phyloP scores from a whole-genome alignment of 92 coral and sea anemone genomes.

The Metridium senile region DNA sequence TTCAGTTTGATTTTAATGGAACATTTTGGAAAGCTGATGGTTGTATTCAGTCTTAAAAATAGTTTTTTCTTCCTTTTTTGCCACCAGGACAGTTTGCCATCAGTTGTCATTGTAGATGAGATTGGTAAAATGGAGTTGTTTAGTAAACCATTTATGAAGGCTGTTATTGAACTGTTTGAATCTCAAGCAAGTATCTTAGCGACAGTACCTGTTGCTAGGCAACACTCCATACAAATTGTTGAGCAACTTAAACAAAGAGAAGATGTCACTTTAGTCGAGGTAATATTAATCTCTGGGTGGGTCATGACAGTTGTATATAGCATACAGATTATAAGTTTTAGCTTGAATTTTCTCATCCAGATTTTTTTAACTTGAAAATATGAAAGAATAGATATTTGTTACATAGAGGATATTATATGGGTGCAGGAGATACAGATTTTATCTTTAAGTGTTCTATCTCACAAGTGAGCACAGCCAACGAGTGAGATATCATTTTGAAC shows the following conservation, averaged over 20 bases:
- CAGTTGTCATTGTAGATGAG: conserved; percentile 75
- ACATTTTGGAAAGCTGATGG: too few species aligned
- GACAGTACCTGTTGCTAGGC: conserved; percentile 84
- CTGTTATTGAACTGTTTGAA: conserved; percentile 70
- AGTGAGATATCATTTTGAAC: too few species aligned
- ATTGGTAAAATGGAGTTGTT: conserved; percentile 95
- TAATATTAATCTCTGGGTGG: neutral
- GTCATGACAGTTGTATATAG: neutral
- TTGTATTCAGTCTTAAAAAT: neutral
- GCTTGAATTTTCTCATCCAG: neutral
- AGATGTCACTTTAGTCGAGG: conserved; percentile 80
- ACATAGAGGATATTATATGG: too few species aligned
- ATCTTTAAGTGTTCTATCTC: neutral
- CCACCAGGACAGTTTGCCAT: neutral
- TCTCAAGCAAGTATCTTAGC: conserved; percentile 59
- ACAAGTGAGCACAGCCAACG: too few species aligned
- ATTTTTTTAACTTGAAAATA: too few species aligned
- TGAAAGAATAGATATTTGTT: too few species aligned
- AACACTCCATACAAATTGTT: conserved; percentile 69
- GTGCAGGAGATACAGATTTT: too few species aligned
- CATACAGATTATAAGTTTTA: neutral
- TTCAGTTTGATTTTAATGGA: too few species aligned
- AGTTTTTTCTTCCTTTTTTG: neutral
- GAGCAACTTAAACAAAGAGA: conserved; percentile 71
- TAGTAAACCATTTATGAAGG: conserved; percentile 62